These are phyloP conservation scores for Anguilla rostrata DNA, from an alignment of 2,113 vertebrate species.

Conservation along the genomic window DNA sequence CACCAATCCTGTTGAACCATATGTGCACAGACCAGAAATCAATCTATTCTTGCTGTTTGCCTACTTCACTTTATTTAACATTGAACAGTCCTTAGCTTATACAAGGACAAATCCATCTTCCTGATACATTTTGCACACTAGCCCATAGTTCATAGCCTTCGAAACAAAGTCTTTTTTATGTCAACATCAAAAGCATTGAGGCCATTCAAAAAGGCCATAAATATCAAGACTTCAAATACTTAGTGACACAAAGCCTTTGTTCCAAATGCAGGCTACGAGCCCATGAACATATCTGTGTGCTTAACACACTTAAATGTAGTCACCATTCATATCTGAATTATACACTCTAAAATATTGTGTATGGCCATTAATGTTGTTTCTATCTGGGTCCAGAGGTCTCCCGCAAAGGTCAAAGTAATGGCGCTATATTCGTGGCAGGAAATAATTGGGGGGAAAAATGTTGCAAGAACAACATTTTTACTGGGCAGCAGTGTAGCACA, in stretches of 20 bases:
- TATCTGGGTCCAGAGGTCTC: not conserved
- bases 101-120: slow-evolving; percentile 4
- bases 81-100: not conserved
- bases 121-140: not conserved
- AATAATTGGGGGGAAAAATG: slow-evolving; percentile 21
- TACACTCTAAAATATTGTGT: not conserved
- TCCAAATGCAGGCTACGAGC: not conserved
- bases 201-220: not conserved
- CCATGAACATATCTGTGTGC: not conserved
- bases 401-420: not conserved
- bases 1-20: slow-evolving; percentile 76
- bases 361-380: not conserved
- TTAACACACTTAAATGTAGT: not conserved
- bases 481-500: too few relatives aligned
- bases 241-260: not conserved
- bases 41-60: not conserved
- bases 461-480: not conserved
- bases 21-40: slow-evolving; percentile 3
- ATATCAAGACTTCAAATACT: not conserved
- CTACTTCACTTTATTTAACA: not conserved
- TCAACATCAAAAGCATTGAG: not conserved
- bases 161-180: not conserved
- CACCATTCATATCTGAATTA: not conserved
- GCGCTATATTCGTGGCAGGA: not conserved
- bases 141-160: not conserved